phyloP scores from a whole-genome alignment of 2,888 invertebrate genomes.

The Adelognathus sp. region DNA sequence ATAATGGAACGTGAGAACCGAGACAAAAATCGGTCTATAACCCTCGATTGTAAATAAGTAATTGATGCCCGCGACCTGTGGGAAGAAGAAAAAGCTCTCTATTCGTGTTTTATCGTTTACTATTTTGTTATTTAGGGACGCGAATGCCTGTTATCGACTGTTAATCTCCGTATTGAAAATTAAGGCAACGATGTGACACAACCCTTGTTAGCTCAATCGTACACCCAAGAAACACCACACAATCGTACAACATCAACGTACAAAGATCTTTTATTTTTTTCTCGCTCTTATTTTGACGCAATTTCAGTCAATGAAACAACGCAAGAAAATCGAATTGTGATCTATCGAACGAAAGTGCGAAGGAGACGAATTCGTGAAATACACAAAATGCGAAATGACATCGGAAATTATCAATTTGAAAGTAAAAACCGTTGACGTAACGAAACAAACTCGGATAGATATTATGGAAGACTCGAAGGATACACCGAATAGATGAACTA shows the following conservation, averaged over 20 bases:
- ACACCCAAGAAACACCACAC: constrained; percentile 10
- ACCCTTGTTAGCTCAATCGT: constrained; percentile 38
- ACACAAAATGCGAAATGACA: constrained; percentile 16
- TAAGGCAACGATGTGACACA: constrained; percentile 55
- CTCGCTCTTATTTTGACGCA: constrained; percentile 20
- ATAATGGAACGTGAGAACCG: constrained; percentile 46
- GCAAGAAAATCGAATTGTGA: constrained; percentile 40
- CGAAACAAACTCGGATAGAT: constrained; percentile 48
- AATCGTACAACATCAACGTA: constrained; percentile 51
- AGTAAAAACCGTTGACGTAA: constrained; percentile 52
- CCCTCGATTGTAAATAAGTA: constrained; percentile 75
- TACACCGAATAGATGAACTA: constrained; percentile 62
- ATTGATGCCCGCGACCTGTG: constrained; percentile 69
- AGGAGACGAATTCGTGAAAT: constrained; percentile 31
- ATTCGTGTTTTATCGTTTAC: constrained; percentile 51
- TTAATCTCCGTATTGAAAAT: constrained; percentile 24
- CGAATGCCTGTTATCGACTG: constrained; percentile 42
- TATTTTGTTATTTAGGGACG: constrained; percentile 43
- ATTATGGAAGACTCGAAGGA: constrained; percentile 66
- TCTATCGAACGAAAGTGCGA: constrained; percentile 37
- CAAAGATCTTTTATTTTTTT: constrained; percentile 33
- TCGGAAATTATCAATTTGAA: constrained; percentile 43
- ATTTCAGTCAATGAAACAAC: constrained; percentile 56
- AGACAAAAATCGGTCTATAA: constrained; percentile 58
- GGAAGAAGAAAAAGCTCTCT: constrained; percentile 51